Conservation (phyloP, 2,888 invertebrate species). For the Lepidochitona cinerea region DNA sequence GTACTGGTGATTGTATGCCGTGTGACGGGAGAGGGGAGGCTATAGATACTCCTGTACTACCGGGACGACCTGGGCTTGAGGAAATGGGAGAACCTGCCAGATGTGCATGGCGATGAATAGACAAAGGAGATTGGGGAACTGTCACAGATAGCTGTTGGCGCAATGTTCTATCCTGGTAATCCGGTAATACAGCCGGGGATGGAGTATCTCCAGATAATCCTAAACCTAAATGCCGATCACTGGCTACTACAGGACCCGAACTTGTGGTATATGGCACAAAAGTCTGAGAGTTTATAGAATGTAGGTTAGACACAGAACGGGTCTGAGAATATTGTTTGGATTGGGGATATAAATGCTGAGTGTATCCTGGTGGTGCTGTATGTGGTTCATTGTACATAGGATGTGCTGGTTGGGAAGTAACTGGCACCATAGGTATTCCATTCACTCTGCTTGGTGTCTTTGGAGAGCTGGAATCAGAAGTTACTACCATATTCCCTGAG, state of each 20-base stretch:
- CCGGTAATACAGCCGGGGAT: neutral
- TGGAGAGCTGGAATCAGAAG: neutral
- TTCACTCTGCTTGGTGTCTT: neutral
- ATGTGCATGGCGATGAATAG: neutral
- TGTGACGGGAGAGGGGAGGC: neutral
- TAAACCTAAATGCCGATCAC: neutral
- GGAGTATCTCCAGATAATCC: neutral
- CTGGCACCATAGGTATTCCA: neutral
- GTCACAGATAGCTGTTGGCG: neutral
- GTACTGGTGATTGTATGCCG: neutral
- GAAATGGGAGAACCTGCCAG: neutral
- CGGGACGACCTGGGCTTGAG: neutral
- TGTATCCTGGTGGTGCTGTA: neutral
- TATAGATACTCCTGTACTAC: neutral
- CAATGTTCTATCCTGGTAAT: neutral
- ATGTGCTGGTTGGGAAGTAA: neutral
- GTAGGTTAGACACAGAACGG: neutral
- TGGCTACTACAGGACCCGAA: neutral
- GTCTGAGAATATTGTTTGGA: neutral
- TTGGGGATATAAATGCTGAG: neutral
- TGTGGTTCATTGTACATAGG: neutral
- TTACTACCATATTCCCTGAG: neutral
- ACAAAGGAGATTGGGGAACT: neutral
- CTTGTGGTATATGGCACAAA: neutral
- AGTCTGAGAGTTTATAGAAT: neutral